Base-by-base conservation (phyloP, 2,888 invertebrate species). In the Mellilla xanthometata region DNA sequence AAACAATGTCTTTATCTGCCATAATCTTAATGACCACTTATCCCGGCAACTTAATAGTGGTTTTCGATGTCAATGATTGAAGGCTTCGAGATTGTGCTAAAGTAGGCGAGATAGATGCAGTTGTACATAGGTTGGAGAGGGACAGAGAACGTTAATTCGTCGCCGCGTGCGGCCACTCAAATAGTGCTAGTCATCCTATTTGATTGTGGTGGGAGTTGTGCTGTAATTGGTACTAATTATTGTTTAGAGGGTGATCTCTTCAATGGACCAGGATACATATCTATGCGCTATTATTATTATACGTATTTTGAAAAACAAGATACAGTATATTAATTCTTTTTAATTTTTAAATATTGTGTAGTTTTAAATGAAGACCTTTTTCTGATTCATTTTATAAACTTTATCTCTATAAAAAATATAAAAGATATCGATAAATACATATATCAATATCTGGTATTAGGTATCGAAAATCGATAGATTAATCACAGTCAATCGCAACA, bases 221-320 rank as follows among this genome's bases (percentile, higher is more conserved):
- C 70, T 68, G 79, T 87, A 87, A 88, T 86, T 86, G 80, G 76
- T 79, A 73, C 77, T 85, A 85, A 88, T 85, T 85, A 84, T 79
- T 84, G 77, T 86, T 86, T 84, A 76, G 72, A 78, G 69, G 73
- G 67, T 70, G 72, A 67, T 72, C 69, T 71, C 65, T 63, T 62
- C 67, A 67, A 43, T 62, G 57, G 60, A 48, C 65, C 68, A 67
- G 67, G 62, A 71, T 65, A 68, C 60, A 64, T 59, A 34, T 22
- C 28, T 40, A 19, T 49, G 39, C 39, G 15, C 3, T 19, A 19
- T 6, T 15, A 23, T 23, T 7, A 23, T 6, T 5, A 3, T 23
- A 23, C 23, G 23, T 23, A 23, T 23, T 7, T n/a, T 15, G 3
- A 15, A 15, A 15, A n/a, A n/a, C n/a, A n/a, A n/a, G n/a, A n/a